Conservation (phyloP, 2,113 vertebrate genomes). For the Steatornis caripensis region DNA sequence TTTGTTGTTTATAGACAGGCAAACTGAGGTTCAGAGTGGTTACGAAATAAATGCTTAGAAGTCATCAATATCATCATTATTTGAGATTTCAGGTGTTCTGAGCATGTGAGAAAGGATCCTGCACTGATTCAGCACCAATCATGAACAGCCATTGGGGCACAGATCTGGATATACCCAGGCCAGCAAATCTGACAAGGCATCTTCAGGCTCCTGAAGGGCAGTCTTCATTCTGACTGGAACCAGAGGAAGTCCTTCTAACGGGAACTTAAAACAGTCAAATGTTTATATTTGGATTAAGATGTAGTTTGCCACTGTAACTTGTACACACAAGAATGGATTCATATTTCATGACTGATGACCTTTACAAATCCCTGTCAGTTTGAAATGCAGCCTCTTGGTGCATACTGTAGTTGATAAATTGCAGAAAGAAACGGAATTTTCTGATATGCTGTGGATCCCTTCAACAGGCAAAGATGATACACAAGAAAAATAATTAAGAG, state of each 20-base stretch:
- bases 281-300: slow-evolving; percentile 28
- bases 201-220: neutral
- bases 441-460: neutral
- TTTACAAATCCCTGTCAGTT: slow-evolving; percentile 24
- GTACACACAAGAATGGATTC: slow-evolving; percentile 9
- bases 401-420: neutral
- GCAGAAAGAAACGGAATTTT: neutral
- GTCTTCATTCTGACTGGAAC: neutral
- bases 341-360: slow-evolving; percentile 36
- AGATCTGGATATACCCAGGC: neutral
- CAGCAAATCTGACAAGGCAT: neutral
- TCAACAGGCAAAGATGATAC: slow-evolving; percentile 16
- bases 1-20: neutral
- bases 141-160: neutral
- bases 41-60: neutral
- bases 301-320: slow-evolving; percentile 18
- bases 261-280: neutral
- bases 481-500: slow-evolving; percentile 23
- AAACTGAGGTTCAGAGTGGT: neutral
- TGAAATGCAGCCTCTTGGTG: neutral
- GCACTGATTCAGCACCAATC: neutral
- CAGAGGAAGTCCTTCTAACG: neutral
- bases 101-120: neutral
- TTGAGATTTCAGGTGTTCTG: neutral
- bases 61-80: neutral